Conservation (phyloP, 2,113 vertebrate genomes). For the Brevimyrus niger region DNA sequence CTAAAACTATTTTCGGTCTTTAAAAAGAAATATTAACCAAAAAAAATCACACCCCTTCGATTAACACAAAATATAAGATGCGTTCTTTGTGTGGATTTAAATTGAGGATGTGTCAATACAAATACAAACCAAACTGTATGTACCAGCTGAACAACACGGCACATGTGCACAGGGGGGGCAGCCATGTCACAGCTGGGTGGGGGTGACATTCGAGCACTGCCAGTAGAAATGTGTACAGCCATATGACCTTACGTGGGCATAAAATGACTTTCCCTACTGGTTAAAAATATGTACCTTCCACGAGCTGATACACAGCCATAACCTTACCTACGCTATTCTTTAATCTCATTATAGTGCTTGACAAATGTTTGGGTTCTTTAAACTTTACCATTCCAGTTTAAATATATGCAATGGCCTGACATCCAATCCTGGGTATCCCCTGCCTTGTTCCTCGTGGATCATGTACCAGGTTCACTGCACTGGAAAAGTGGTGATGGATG, state of each 20-base stretch:
- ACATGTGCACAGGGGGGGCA: neutral
- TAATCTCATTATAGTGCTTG: neutral
- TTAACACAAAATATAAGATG: neutral
- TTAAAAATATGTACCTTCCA: neutral
- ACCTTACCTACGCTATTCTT: neutral
- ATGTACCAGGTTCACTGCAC: neutral
- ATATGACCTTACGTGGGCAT: neutral
- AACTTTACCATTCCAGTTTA: neutral
- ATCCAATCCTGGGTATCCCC: neutral
- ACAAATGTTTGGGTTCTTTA: neutral
- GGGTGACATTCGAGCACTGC: neutral
- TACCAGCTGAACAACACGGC: neutral
- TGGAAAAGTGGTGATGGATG: neutral
- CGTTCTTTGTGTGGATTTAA: neutral
- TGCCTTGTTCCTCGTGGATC: neutral
- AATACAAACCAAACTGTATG: neutral
- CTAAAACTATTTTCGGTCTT: neutral
- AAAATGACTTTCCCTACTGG: neutral
- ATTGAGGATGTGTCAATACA: neutral
- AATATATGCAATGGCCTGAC: neutral
- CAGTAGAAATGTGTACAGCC: neutral
- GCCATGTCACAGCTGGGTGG: neutral
- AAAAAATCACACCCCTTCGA: neutral
- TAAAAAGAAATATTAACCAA: neutral
- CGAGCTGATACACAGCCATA: neutral